These are phyloP conservation scores for Andrena marginata DNA, from an alignment of 2,888 invertebrate genomes.

Conservation along the genomic window DNA sequence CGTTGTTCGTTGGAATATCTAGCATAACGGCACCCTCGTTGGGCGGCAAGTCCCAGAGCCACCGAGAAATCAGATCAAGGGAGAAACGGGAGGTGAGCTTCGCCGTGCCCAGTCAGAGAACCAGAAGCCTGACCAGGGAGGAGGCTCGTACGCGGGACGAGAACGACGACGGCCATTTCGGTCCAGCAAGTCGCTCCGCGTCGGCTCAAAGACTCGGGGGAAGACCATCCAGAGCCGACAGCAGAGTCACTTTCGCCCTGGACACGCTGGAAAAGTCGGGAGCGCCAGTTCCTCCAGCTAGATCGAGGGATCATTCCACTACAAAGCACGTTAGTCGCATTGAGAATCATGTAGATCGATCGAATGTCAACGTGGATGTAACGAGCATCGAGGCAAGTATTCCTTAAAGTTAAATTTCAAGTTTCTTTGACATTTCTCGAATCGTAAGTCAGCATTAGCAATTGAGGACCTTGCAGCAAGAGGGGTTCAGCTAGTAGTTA, in stretches of 20 bases:
- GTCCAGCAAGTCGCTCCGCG: slow-evolving; percentile 74
- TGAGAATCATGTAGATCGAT: slow-evolving; percentile 47
- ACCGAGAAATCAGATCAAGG: slow-evolving; percentile 81
- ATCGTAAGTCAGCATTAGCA: no score
- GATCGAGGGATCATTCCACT: slow-evolving; percentile 71
- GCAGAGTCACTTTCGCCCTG: slow-evolving; percentile 81
- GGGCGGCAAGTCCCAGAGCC: slow-evolving; percentile 81
- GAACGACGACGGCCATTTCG: slow-evolving; percentile 59
- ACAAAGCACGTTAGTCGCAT: slow-evolving; percentile 43
- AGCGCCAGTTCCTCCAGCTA: slow-evolving; percentile 69
- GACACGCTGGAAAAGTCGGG: slow-evolving; percentile 74
- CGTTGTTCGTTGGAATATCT: not conserved
- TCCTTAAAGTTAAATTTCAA: not conserved
- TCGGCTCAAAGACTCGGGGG: slow-evolving; percentile 77
- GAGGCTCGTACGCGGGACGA: slow-evolving; percentile 72
- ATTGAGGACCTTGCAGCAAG: no score
- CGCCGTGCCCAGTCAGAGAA: slow-evolving; percentile 77
- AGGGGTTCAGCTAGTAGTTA: no score
- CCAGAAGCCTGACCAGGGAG: slow-evolving; percentile 82
- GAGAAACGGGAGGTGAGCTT: slow-evolving; percentile 80
- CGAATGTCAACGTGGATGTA: slow-evolving; percentile 7
- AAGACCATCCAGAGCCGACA: slow-evolving; percentile 80
- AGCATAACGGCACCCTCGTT: slow-evolving; percentile 77
- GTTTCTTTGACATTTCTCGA: no score
- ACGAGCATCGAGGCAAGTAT: slow-evolving; percentile 40